Base-by-base conservation (phyloP, 2,113 vertebrate genomes). In the Chamaea fasciata region DNA sequence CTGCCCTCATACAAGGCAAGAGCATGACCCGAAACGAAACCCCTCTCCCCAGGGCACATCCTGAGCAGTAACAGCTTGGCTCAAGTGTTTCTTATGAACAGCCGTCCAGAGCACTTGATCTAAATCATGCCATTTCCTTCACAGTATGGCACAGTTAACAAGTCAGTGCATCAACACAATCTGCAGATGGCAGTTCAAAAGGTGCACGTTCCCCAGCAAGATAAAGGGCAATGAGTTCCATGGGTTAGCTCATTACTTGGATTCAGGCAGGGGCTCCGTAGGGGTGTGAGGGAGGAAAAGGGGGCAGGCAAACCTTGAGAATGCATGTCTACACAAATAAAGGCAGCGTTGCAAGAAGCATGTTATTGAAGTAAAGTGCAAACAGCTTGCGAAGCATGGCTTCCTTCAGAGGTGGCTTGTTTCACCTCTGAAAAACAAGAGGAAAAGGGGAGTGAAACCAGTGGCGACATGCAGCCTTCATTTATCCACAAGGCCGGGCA, bases 41-140 rank as follows among this genome's bases (percentile, higher is more conserved):
- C 99, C 98, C 98, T 98, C 99, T 99, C 99, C 98, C 98, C 98
- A 98, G 99, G 99, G 99, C 98, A 98, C 99, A 99, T 99, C 99
- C 99, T 99, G 99, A 99, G 98, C 98, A 98, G 99, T 99, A 99
- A 99, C 99, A 99, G 99, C 99, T 99, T 98, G 98, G 98, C 99
- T 99, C 99, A 98, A 99, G 99, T 99, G 99, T 99, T 99, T 99
- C 99, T 99, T 99, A 99, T 99, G 98, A 98, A 97, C 98, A 98
- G 98, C 97, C 98, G 96, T 98, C 98, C 97, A 86, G 97, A 98
- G 97, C 98, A 98, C 98, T 98, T 98, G 98, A 98, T 98, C 98
- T 98, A 98, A 98, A 98, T 98, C 98, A 98, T 97, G 98, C 98
- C 98, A 98, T 98, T 98, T 98, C 98, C 98, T 98, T 98, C 98